These are phyloP conservation scores for Pseudeuparius sepicola DNA, from an alignment of 2,888 invertebrate species.

Conservation along the genomic window DNA sequence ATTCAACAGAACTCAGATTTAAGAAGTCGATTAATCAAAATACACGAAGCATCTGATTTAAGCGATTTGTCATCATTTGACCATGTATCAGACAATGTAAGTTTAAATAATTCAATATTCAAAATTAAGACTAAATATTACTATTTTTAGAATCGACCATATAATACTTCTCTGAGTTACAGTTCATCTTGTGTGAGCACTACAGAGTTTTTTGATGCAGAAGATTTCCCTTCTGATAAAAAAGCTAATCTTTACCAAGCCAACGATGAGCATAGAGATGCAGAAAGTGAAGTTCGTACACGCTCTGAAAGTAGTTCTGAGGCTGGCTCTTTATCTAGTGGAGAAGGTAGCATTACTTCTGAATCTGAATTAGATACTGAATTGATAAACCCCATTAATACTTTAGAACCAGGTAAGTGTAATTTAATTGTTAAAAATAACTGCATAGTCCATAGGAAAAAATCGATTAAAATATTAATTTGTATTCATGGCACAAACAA, in stretches of 20 bases:
- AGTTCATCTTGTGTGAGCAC: conserved; percentile 68
- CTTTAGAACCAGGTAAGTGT: conserved; percentile 30
- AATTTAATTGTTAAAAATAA: conserved; percentile 10
- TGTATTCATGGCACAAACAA: no score
- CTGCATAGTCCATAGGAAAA: no score
- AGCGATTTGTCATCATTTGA: conserved; percentile 50
- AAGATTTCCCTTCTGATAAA: conserved; percentile 43
- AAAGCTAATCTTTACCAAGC: conserved; percentile 14
- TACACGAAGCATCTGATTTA: conserved; percentile 55
- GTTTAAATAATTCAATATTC: conserved; percentile 19
- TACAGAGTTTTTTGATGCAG: conserved; percentile 74
- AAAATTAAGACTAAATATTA: no score
- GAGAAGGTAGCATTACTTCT: conserved; percentile 54
- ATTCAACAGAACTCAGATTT: conserved; percentile 69
- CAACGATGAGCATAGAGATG: conserved; percentile 23
- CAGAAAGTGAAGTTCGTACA: conserved; percentile 36
- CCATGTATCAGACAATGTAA: conserved; percentile 45
- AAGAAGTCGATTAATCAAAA: conserved; percentile 49
- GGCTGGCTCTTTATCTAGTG: conserved; percentile 56
- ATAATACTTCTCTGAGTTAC: conserved; percentile 63
- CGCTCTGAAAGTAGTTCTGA: conserved; percentile 61
- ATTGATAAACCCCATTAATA: conserved; percentile 35
- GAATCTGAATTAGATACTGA: conserved; percentile 49
- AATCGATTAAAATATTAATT: no score
- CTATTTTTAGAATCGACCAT: no score